Base-by-base conservation (phyloP, 2,797 vertebrate species). In the Florisuga fusca region DNA sequence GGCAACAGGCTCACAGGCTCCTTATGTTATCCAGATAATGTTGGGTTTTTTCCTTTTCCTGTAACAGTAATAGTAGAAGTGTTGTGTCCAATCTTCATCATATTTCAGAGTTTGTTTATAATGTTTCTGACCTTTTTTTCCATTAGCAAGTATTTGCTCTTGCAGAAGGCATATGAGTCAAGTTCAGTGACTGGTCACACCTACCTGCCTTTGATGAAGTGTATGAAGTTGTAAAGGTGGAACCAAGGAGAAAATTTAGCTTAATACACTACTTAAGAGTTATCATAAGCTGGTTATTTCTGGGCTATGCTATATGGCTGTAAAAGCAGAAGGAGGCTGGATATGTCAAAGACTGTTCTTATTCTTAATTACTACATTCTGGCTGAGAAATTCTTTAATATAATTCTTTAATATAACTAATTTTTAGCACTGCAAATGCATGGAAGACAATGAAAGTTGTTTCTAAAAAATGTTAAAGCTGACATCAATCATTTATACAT, bases 401-500 rank as follows among this genome's bases (percentile, higher is more conserved):
- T 50, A 90, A 92, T 84, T 96, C 83, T 94, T 94, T 94, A 89
- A 84, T 75, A 86, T 51, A 90, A 92, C 51, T 97, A 90, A 94
- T 97, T 95, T 97, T 97, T 95, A 97, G 95, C 94, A 92, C 79
- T 94, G 78, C 63, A 93, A 96, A 96, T 93, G 77, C 95, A 93
- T 6, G 5, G 81, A 89, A 96, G 93, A 97, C 94, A 97, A 95
- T 75, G 93, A 90, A 97, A 97, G 95, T 95, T 96, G 94, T 93
- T 97, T 96, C 96, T 95, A 84, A 97, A 97, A 98, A 97, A 97
- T 96, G 97, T 94, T 97, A 97, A 97, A 96, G 85, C 89, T 90
- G 92, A 86, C 93, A 98, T 98, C 97, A 97, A 97, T 98, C 97
- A 98, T 97, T 97, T 96, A 95, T 97, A 97, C 96, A 97, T 97